Conservation (phyloP, 2,797 vertebrate species). For the Tenualosa thibaudeaui region DNA sequence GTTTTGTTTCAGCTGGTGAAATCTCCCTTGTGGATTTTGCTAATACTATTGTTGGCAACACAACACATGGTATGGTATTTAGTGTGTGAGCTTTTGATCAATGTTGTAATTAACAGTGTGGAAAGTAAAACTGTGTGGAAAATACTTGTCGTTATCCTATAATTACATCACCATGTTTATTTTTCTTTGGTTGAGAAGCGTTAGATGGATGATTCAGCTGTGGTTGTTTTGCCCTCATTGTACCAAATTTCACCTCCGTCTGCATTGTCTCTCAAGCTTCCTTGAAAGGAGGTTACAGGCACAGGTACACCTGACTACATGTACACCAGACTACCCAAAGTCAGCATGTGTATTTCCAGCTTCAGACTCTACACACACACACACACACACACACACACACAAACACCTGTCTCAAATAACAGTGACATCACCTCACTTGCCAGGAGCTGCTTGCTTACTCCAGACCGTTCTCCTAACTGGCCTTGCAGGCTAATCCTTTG, state of each 20-base stretch:
- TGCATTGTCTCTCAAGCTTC: background rate
- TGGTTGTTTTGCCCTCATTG: background rate
- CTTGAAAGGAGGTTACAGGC: background rate
- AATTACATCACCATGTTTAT: background rate
- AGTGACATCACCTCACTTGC: constrained; percentile 25
- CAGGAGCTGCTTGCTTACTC: background rate
- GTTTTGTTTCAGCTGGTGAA: background rate
- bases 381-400: too few species aligned
- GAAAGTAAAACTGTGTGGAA: background rate
- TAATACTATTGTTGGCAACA: constrained; percentile 3
- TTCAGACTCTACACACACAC: constrained; percentile 35
- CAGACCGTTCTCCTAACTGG: background rate
- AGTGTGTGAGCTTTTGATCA: background rate
- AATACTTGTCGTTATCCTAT: background rate
- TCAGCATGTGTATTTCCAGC: background rate
- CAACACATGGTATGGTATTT: background rate
- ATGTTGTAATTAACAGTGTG: background rate
- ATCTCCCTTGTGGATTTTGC: background rate
- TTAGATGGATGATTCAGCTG: background rate
- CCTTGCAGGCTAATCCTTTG: background rate
- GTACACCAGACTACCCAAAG: background rate
- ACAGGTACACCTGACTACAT: background rate
- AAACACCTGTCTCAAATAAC: background rate
- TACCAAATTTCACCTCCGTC: background rate
- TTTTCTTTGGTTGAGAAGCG: background rate